These are phyloP conservation scores for Heliornis fulica DNA, from an alignment of 2,113 vertebrate species.

Conservation along the genomic window DNA sequence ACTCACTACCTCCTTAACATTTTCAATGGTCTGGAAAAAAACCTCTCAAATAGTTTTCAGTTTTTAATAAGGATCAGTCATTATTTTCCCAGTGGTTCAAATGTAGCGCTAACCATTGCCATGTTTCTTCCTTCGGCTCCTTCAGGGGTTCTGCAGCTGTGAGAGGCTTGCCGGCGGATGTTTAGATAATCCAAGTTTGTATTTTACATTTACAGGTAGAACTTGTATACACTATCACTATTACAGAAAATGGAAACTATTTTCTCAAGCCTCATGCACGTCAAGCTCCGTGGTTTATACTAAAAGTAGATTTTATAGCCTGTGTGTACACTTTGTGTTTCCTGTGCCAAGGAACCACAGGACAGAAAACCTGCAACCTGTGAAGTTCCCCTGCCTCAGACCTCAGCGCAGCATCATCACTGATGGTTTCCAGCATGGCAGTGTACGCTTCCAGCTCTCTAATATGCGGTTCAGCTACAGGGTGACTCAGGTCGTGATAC, in stretches of 20 bases:
- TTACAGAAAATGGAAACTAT: conserved; percentile 66
- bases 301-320: conserved; percentile 67
- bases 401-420: neutral
- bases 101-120: neutral
- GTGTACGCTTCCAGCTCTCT: neutral
- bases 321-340: conserved; percentile 48
- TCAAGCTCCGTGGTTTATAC: conserved; percentile 50
- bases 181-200: conserved; percentile 55
- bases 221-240: conserved; percentile 32
- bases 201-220: conserved; percentile 64
- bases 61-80: conserved; percentile 28
- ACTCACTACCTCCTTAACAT: neutral
- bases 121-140: neutral
- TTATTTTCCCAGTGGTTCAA: conserved; percentile 53
- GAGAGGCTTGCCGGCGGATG: conserved; percentile 17
- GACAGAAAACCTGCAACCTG: conserved; percentile 37
- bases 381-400: conserved; percentile 33
- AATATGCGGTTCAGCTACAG: conserved; percentile 17
- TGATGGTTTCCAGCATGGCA: neutral
- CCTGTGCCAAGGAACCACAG: conserved; percentile 57
- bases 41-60: conserved; percentile 1
- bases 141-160: conserved; percentile 46
- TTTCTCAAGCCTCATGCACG: conserved; percentile 34
- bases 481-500: conserved; percentile 1
- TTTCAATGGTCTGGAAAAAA: conserved; percentile 48